These are phyloP conservation scores for Pachypanchax playfairii DNA, from an alignment of 2,113 vertebrate species.

Conservation along the genomic window DNA sequence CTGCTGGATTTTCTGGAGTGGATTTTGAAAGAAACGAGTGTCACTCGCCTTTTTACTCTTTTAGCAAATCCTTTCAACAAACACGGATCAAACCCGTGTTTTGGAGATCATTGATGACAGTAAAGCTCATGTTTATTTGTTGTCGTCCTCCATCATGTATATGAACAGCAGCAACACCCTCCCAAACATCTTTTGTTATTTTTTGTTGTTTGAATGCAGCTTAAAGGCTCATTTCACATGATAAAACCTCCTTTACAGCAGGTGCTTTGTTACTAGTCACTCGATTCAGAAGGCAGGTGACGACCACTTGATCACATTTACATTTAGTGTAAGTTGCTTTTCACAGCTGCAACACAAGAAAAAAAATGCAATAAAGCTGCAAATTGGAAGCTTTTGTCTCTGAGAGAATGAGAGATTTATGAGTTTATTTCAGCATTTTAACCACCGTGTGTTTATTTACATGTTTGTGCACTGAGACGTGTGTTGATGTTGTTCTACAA, in stretches of 20 bases:
- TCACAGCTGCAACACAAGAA: background rate
- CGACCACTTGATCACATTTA: conserved; percentile 47
- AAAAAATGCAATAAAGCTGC: background rate
- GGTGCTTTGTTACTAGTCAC: conserved; percentile 34
- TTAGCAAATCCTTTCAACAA: no score
- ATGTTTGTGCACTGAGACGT: conserved; percentile 15
- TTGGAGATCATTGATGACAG: no score
- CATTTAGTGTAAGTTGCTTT: conserved; percentile 31
- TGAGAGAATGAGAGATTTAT: background rate
- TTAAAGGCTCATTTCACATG: conserved; percentile 35
- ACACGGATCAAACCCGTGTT: no score
- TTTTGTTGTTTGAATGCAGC: background rate
- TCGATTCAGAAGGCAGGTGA: conserved; percentile 27
- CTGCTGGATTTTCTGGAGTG: no score
- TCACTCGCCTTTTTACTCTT: no score
- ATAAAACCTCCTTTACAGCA: conserved; percentile 14
- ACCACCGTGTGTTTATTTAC: conserved; percentile 13
- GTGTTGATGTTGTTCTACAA: conserved; percentile 30
- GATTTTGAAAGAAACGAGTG: no score
- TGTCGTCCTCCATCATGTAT: conserved; percentile 1
- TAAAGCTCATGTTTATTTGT: no score
- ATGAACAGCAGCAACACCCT: conserved; percentile 12
- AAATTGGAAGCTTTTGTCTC: background rate
- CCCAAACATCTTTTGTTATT: conserved; percentile 6
- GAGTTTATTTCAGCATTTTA: background rate